Conservation (phyloP, 2,888 invertebrate genomes). For the Calliopum simillimum region DNA sequence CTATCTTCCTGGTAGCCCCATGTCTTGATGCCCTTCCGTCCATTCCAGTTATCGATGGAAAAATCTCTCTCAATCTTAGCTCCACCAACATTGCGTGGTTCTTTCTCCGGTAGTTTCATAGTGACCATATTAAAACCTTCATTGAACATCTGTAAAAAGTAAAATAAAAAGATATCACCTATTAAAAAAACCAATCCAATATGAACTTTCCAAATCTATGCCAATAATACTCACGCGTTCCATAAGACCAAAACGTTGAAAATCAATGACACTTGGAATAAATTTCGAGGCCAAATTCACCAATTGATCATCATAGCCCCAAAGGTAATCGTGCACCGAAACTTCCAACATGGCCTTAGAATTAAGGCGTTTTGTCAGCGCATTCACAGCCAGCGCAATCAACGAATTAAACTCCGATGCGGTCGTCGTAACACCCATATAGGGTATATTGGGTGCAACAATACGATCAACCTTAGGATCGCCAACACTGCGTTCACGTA, state of each 20-base stretch:
- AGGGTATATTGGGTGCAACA: slow-evolving; percentile 77
- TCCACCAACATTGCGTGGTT: slow-evolving; percentile 45
- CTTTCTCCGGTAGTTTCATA: slow-evolving; percentile 68
- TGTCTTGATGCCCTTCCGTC: slow-evolving; percentile 73
- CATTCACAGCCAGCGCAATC: slow-evolving; percentile 72
- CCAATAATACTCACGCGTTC: slow-evolving; percentile 75
- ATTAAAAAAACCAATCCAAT: background rate
- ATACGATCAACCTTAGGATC: slow-evolving; percentile 73
- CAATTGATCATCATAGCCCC: slow-evolving; percentile 85
- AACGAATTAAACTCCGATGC: slow-evolving; percentile 60
- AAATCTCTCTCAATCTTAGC: slow-evolving; percentile 61
- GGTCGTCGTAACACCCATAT: slow-evolving; percentile 69
- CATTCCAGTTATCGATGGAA: slow-evolving; percentile 75
- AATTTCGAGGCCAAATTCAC: slow-evolving; percentile 77
- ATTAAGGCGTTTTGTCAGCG: slow-evolving; percentile 71
- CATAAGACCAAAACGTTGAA: slow-evolving; percentile 82
- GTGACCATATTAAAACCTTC: slow-evolving; percentile 73
- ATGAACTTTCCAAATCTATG: background rate
- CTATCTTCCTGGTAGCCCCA: slow-evolving; percentile 72
- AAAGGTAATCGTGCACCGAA: slow-evolving; percentile 78
- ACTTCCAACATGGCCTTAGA: slow-evolving; percentile 74
- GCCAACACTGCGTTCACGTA: slow-evolving; percentile 75
- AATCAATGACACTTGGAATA: slow-evolving; percentile 84
- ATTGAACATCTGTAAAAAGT: slow-evolving; percentile 71
- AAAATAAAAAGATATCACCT: slow-evolving; percentile 26